Evolutionary conservation across 2,113 vertebrate species (phyloP).

Genomic region (Phaethon lepturus): DNA sequence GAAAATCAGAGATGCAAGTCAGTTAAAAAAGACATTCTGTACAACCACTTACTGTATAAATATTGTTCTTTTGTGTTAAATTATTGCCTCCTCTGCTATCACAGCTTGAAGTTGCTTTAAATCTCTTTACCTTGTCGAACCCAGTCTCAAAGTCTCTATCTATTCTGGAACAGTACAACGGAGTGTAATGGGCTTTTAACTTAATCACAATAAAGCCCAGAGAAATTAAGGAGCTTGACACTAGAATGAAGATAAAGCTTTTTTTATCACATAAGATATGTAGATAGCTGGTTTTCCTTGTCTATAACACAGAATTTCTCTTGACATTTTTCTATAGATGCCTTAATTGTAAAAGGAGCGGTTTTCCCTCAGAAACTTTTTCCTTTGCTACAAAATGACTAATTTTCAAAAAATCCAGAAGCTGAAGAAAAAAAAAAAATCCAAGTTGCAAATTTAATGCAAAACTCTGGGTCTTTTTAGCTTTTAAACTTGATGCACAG

Average conservation of each 20-base stretch:
- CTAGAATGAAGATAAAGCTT: background rate
- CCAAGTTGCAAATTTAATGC: constrained; percentile 60
- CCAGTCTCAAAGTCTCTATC: background rate
- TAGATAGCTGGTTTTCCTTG: background rate
- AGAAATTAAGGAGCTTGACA: background rate
- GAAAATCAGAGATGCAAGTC: background rate
- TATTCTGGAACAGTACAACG: background rate
- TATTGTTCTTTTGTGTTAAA: background rate
- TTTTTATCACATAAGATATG: background rate
- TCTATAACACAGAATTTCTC: background rate
- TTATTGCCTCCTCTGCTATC: background rate
- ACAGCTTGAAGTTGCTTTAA: background rate
- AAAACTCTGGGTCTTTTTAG: constrained; percentile 57
- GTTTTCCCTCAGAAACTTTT: background rate
- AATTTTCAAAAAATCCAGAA: constrained; percentile 29
- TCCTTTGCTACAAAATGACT: constrained; percentile 38
- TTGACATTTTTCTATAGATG: background rate
- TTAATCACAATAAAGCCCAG: background rate
- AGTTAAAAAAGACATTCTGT: background rate
- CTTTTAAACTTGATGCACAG: constrained; percentile 69
- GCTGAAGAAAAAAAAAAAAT: background rate
- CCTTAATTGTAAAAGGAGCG: background rate
- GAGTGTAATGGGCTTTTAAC: background rate
- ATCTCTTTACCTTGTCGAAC: background rate
- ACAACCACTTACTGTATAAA: background rate